Conservation (phyloP, 2,113 vertebrate species). For the Cygnus atratus region DNA sequence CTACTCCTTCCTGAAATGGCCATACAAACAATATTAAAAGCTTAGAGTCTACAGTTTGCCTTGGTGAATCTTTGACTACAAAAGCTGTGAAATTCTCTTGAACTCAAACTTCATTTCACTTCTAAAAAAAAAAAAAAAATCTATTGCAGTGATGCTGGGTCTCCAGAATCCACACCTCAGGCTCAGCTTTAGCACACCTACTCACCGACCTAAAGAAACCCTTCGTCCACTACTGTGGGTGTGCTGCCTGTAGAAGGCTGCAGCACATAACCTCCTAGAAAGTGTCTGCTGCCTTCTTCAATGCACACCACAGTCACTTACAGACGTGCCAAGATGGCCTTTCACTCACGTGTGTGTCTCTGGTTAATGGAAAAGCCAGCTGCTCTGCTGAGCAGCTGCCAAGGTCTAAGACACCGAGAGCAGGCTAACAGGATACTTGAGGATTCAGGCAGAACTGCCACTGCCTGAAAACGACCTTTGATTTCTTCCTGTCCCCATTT, state of each 20-base stretch:
- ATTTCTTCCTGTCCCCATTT: background rate
- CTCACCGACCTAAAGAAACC: background rate
- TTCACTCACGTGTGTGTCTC: background rate
- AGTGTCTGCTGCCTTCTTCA: background rate
- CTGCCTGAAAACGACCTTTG: background rate
- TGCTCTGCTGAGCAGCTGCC: background rate
- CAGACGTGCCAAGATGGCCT: background rate
- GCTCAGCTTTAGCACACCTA: background rate
- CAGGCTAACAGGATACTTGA: background rate
- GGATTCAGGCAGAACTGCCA: background rate
- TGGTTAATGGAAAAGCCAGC: background rate
- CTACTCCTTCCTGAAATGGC: background rate
- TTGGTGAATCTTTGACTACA: background rate
- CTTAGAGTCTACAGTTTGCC: background rate
- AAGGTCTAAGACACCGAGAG: background rate
- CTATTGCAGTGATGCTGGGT: background rate
- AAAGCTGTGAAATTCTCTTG: background rate
- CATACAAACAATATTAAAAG: background rate
- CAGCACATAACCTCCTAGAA: background rate
- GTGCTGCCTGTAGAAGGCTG: background rate
- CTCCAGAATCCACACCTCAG: background rate
- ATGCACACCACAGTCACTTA: background rate
- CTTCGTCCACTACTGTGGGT: background rate
- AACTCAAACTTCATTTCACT: background rate
- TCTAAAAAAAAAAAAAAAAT: background rate